A percentile compares a stretch with the other conserved stretches of the same genome.
Conservation (phyloP, 2,113 vertebrate species). For the Callipepla californica region DNA sequence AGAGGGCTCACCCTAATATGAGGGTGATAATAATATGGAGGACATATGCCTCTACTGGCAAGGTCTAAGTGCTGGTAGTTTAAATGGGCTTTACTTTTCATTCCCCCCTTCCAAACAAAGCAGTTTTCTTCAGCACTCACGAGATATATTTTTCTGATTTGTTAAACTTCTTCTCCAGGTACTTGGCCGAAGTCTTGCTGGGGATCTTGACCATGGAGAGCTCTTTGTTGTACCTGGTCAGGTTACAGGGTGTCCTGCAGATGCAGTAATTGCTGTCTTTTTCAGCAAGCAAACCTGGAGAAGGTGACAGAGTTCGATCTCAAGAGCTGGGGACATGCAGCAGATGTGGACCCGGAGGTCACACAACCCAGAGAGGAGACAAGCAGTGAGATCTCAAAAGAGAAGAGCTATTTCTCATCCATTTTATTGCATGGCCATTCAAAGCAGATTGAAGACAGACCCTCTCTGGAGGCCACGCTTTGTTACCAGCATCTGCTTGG, state of each 20-base stretch:
- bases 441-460: too few species aligned
- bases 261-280: constrained; percentile 93
- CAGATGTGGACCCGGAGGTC: background rate
- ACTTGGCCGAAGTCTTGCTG: constrained; percentile 97
- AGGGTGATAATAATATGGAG: background rate
- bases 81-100: background rate
- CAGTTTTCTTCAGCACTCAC: constrained; percentile 79
- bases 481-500: rapidly evolving
- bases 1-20: background rate
- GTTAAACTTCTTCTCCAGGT: constrained; percentile 99
- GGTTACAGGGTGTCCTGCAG: constrained; percentile 95
- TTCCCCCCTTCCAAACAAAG: background rate
- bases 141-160: constrained; percentile 97
- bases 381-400: background rate
- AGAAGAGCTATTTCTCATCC: background rate
- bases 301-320: constrained; percentile 1
- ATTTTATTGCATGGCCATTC: background rate
- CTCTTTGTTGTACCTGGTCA: constrained; percentile 98
- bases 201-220: constrained; percentile 99
- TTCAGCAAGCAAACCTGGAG: constrained; percentile 90
- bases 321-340: background rate
- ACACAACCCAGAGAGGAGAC: background rate
- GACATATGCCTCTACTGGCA: background rate
- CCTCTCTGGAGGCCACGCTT: background rate
- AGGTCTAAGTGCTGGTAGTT: background rate